Percentiles rank a stretch among this genome's conserved stretches.
These are phyloP conservation scores for Typhlichthys eigenmanni DNA, from an alignment of 2,797 vertebrate genomes.

Conservation along the genomic window DNA sequence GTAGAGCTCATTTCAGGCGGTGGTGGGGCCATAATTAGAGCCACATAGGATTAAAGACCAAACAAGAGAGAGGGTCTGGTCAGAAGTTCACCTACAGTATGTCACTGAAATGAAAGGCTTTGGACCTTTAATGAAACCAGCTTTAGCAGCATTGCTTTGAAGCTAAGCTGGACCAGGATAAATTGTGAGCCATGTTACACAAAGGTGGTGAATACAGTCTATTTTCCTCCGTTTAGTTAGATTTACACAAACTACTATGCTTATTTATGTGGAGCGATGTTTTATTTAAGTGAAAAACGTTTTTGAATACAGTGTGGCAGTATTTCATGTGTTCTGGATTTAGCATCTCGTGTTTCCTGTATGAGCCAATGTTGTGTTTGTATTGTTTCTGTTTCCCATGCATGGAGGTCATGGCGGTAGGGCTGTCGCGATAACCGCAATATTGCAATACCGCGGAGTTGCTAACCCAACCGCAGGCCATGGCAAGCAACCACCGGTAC, in stretches of 20 bases:
- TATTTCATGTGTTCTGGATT: slow-evolving; percentile 56
- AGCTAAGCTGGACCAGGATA: slow-evolving; percentile 56
- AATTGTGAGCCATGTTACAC: slow-evolving; percentile 51
- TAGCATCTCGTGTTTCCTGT: slow-evolving; percentile 37
- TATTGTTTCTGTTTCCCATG: slow-evolving; percentile 62
- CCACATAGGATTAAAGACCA: slow-evolving; percentile 43
- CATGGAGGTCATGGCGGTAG: slow-evolving; percentile 45
- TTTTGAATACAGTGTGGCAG: slow-evolving; percentile 50
- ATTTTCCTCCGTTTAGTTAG: slow-evolving; percentile 52
- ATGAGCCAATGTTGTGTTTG: slow-evolving; percentile 46
- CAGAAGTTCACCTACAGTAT: slow-evolving; percentile 57
- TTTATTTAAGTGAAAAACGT: slow-evolving; percentile 40
- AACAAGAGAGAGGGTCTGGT: slow-evolving; percentile 44
- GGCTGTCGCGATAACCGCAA: no score
- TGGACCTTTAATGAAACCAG: slow-evolving; percentile 55
- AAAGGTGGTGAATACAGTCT: slow-evolving; percentile 62
- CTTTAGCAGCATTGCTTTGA: slow-evolving; percentile 64
- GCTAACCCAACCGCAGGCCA: no score
- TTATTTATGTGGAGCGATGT: slow-evolving; percentile 60
- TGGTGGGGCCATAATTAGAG: slow-evolving; percentile 37
- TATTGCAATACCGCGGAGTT: no score
- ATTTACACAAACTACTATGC: slow-evolving; percentile 38
- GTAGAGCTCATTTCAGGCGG: slow-evolving; percentile 9
- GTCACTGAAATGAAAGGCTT: slow-evolving; percentile 65
- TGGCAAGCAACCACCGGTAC: no score